phyloP scores from a whole-genome alignment of 2,113 vertebrate species.

The Ceyx margarethae region DNA sequence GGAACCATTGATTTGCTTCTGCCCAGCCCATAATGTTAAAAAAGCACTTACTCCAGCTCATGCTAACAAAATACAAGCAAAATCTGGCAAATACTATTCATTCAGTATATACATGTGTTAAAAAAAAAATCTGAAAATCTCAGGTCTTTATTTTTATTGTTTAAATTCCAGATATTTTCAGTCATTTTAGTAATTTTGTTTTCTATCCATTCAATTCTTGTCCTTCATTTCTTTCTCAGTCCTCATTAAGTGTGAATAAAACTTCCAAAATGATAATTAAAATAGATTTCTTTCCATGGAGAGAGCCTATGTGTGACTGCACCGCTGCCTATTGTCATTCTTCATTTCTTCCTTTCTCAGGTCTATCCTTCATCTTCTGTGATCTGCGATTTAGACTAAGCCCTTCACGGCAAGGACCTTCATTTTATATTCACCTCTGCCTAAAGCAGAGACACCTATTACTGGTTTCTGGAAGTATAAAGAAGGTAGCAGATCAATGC shows the following conservation, averaged over 20 bases:
- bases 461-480: slow-evolving; percentile 31
- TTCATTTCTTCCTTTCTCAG: not conserved
- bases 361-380: not conserved
- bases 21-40: not conserved
- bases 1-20: not conserved
- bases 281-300: not conserved
- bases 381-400: slow-evolving; percentile 11
- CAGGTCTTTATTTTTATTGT: not conserved
- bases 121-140: not conserved
- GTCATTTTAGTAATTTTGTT: not conserved
- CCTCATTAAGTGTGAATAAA: not conserved
- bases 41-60: not conserved
- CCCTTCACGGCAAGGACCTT: not conserved
- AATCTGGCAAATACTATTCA: not conserved
- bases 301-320: not conserved
- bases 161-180: not conserved
- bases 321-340: not conserved
- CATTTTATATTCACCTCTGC: not conserved
- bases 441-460: not conserved
- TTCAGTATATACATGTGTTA: not conserved
- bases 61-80: not conserved
- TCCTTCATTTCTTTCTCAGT: not conserved
- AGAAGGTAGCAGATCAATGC: slow-evolving; percentile 1
- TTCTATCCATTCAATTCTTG: not conserved
- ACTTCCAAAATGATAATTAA: slow-evolving; percentile 8